These are phyloP conservation scores for Strix aluco DNA, from an alignment of 2,113 vertebrate species.

Conservation along the genomic window DNA sequence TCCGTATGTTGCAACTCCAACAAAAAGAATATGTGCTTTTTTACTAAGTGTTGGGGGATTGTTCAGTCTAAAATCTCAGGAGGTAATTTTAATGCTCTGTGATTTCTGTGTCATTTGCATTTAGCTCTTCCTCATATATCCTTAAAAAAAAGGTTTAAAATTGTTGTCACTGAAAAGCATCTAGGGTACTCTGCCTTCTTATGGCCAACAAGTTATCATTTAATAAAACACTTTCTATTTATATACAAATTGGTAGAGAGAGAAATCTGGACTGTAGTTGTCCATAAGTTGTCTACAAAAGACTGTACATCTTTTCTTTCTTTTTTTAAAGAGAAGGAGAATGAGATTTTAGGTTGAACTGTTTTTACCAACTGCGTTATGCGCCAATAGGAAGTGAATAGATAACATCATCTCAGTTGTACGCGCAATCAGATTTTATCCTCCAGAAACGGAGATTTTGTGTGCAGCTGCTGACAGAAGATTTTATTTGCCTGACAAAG, in stretches of 20 bases:
- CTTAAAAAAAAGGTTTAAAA: neutral
- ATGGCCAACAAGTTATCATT: neutral
- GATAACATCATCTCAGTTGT: slow-evolving; percentile 25
- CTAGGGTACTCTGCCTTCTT: neutral
- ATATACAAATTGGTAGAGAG: neutral
- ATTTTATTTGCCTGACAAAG: slow-evolving; percentile 40
- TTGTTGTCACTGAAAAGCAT: neutral
- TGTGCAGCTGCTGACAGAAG: slow-evolving; percentile 49
- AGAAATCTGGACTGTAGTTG: neutral
- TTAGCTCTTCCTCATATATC: neutral
- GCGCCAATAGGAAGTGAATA: neutral
- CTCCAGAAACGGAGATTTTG: neutral
- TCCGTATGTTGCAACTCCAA: neutral
- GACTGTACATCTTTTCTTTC: neutral
- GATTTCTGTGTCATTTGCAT: neutral
- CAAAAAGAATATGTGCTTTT: neutral
- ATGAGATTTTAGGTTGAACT: neutral
- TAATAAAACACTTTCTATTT: neutral
- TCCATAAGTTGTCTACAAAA: too few species aligned
- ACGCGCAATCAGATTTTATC: slow-evolving; percentile 5
- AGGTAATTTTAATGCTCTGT: neutral
- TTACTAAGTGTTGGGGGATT: neutral
- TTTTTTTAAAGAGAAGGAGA: neutral
- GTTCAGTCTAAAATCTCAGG: neutral
- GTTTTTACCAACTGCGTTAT: neutral